Conservation (phyloP, 2,113 vertebrate genomes). For the Caracal caracal region DNA sequence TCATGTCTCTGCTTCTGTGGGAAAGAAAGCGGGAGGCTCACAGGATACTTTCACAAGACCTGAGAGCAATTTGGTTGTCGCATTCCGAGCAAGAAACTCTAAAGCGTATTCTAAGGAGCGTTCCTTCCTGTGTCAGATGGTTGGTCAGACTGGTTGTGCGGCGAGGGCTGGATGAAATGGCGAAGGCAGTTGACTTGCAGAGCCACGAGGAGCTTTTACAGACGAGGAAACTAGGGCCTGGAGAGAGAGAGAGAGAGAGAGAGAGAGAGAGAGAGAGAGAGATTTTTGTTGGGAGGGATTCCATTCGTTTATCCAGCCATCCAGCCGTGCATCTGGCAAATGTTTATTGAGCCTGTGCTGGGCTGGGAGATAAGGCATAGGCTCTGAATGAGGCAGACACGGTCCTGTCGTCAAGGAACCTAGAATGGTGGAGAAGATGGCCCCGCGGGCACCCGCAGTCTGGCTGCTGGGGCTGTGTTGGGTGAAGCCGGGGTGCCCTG, state of each 20-base stretch:
- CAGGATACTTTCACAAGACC: conserved; percentile 20
- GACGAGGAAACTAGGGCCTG: not conserved
- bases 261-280: not conserved
- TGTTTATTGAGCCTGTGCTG: not conserved
- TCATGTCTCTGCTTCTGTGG: not conserved
- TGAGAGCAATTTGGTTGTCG: not conserved
- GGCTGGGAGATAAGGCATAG: not conserved
- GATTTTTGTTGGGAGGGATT: conserved; percentile 5
- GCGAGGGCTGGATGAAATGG: not conserved
- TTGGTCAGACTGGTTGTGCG: not conserved
- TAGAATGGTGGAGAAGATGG: not conserved
- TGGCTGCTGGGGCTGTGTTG: not conserved
- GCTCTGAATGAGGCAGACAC: not conserved
- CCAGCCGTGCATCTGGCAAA: not conserved
- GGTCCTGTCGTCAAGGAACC: not conserved
- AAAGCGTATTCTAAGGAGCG: not conserved
- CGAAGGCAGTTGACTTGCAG: not conserved
- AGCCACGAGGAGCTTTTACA: conserved; percentile 44
- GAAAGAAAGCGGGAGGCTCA: not conserved
- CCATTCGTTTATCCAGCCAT: conserved; percentile 6
- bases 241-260: not conserved
- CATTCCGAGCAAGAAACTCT: not conserved
- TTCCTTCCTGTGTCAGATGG: not conserved
- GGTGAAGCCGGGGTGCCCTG: not conserved
- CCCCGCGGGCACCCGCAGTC: not conserved